Conservation (phyloP, 2,888 invertebrate genomes). For the Stenotaenia linearis region DNA sequence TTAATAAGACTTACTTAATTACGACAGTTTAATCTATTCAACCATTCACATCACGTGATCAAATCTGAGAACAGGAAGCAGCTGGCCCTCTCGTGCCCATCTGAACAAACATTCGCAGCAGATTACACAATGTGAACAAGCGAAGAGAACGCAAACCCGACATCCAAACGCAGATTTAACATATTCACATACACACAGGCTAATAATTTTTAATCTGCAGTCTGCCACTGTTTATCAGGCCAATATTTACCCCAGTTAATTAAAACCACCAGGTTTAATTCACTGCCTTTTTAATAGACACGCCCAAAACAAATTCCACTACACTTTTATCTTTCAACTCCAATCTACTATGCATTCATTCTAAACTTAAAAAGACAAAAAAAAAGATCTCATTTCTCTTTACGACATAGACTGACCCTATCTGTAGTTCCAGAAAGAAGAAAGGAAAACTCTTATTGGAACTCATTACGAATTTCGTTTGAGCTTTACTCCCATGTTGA, state of each 20-base stretch:
- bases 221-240: conserved; percentile 6
- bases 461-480: conserved; percentile 7
- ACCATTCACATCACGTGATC: not conserved
- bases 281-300: not conserved
- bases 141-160: not conserved
- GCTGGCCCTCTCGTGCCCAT: conserved; percentile 1
- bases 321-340: not conserved
- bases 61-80: conserved; percentile 7
- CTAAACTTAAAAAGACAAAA: too few relatives aligned
- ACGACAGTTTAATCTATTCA: too few relatives aligned
- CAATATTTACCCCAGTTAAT: conserved; percentile 19
- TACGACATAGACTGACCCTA: not conserved
- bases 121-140: not conserved
- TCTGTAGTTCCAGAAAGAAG: too few relatives aligned
- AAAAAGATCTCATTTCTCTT: not conserved
- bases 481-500: not conserved
- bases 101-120: not conserved
- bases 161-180: not conserved
- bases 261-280: not conserved
- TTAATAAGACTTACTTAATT: too few relatives aligned
- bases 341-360: too few relatives aligned
- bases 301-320: not conserved
- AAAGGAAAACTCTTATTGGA: too few relatives aligned
- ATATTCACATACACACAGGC: not conserved
- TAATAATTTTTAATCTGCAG: not conserved